phyloP scores from a whole-genome alignment of 2,113 vertebrate genomes.

The Prunella himalayana region DNA sequence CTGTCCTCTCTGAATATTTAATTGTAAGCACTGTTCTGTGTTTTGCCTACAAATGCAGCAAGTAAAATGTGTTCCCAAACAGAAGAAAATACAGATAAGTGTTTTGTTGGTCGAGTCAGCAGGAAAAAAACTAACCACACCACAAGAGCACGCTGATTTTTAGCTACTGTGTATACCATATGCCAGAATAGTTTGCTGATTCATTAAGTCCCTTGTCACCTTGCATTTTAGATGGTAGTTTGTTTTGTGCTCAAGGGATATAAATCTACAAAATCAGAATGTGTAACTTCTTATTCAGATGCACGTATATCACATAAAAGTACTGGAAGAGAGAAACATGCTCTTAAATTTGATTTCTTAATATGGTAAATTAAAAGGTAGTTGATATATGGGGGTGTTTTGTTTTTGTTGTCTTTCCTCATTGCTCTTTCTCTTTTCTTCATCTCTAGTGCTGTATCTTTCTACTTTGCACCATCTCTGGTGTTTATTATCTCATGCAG shows the following conservation, averaged over 20 bases:
- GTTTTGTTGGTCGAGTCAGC: not conserved
- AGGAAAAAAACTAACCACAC: not conserved
- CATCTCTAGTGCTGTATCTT: not conserved
- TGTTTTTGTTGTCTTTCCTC: not conserved
- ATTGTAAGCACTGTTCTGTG: not conserved
- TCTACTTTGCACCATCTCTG: not conserved
- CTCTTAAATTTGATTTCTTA: not conserved
- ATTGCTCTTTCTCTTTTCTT: not conserved
- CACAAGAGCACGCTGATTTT: not conserved
- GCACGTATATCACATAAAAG: not conserved
- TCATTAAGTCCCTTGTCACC: not conserved
- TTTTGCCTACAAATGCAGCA: not conserved
- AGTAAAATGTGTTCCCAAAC: not conserved
- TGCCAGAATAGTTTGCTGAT: not conserved
- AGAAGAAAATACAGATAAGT: not conserved
- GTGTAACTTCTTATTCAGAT: not conserved
- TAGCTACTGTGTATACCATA: not conserved
- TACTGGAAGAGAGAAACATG: not conserved
- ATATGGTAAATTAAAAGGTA: not conserved
- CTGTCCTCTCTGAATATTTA: not conserved
- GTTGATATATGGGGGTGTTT: not conserved
- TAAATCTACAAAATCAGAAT: not conserved
- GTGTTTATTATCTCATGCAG: not conserved
- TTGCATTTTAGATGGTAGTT: not conserved
- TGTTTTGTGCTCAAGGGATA: not conserved